These are phyloP conservation scores for Dendroctonus valens DNA, from an alignment of 1,140 invertebrate species.

Conservation along the genomic window DNA sequence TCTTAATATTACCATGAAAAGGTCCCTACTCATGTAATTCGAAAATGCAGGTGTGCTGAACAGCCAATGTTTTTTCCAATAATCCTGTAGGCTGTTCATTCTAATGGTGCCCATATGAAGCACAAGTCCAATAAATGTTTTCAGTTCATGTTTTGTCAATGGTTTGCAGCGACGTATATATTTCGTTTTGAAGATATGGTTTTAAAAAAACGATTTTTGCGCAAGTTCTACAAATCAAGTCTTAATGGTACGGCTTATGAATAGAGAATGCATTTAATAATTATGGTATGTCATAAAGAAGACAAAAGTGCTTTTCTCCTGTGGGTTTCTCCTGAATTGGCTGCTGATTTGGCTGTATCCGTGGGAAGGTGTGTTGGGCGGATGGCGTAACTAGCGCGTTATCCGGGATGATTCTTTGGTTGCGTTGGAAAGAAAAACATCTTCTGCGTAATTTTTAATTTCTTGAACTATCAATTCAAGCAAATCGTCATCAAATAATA, in stretches of 20 bases:
- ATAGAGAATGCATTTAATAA: too few species aligned
- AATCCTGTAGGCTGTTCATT: slow-evolving; percentile 36
- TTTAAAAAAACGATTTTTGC: too few species aligned
- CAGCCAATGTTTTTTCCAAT: slow-evolving; percentile 37
- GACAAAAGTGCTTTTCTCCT: too few species aligned
- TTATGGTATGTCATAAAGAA: too few species aligned
- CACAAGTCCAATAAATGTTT: slow-evolving; percentile 35
- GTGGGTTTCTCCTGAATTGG: too few species aligned
- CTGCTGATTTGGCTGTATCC: too few species aligned
- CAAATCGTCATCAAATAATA: slow-evolving; percentile 25
- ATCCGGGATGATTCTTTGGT: slow-evolving; percentile 25
- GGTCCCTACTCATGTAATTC: slow-evolving; percentile 35
- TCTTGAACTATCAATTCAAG: slow-evolving; percentile 25
- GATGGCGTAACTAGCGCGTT: slow-evolving; percentile 28
- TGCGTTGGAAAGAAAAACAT: slow-evolving; percentile 21
- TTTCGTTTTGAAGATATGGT: too few species aligned
- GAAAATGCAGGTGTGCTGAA: slow-evolving; percentile 36
- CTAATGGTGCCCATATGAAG: slow-evolving; percentile 35
- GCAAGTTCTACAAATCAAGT: too few species aligned
- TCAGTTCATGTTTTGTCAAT: slow-evolving; percentile 32
- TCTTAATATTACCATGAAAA: slow-evolving; percentile 36
- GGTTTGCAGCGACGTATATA: too few species aligned
- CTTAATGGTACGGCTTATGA: too few species aligned
- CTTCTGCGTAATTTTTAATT: slow-evolving; percentile 35
- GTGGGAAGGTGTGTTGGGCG: too few species aligned